Conservation (phyloP, 53 echinoderm and acorn worm genomes). For the Echinarachnius parma region DNA sequence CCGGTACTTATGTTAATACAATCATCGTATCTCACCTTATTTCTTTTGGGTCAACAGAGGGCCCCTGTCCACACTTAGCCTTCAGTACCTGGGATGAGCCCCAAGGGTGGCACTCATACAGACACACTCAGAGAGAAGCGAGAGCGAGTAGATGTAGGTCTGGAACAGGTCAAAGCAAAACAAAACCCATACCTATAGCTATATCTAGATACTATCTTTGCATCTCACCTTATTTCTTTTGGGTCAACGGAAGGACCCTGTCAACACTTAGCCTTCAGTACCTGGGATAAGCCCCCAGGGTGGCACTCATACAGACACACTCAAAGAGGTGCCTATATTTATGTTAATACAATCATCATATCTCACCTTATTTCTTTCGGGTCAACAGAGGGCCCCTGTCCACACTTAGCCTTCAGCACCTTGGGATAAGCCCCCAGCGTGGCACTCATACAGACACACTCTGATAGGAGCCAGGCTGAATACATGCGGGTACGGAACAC, state of each 20-base stretch:
- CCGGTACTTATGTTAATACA: too few species aligned
- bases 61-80: conserved; percentile 86
- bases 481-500: conserved; percentile 92
- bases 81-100: conserved; percentile 69
- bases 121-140: conserved; percentile 89
- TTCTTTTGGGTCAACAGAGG: conserved; percentile 54
- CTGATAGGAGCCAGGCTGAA: conserved; percentile 85
- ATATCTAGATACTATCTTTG: too few species aligned
- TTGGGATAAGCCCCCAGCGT: conserved; percentile 82
- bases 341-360: too few species aligned
- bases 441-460: conserved; percentile 85
- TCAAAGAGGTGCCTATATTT: conserved; percentile 85
- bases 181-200: too few species aligned
- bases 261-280: conserved; percentile 68
- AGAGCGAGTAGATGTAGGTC: too few species aligned
- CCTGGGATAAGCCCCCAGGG: conserved; percentile 78
- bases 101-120: conserved; percentile 78
- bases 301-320: conserved; percentile 82
- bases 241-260: conserved; percentile 78
- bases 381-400: conserved; percentile 77
- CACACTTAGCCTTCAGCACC: conserved; percentile 67
- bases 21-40: conserved; percentile 59
- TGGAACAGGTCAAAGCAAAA: too few species aligned
- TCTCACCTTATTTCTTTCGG: conserved; percentile 56
- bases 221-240: conserved; percentile 54